Base-by-base conservation (phyloP, 2,797 vertebrate species). In the Sebastes trivittatus region DNA sequence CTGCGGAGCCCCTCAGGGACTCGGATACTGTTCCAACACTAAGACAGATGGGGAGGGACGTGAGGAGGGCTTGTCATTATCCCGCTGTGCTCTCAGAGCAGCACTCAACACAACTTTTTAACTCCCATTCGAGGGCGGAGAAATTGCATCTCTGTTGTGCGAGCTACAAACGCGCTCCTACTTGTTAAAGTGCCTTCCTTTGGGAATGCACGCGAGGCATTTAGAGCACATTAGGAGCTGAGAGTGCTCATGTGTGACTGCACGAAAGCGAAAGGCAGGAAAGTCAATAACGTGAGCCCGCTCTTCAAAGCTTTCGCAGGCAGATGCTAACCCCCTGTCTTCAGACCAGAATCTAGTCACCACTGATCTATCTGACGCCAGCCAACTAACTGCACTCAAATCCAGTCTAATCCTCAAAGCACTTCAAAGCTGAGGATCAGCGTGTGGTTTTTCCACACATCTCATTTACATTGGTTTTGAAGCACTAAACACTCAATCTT, bases 341-440 rank as follows among this genome's bases (percentile, higher is more conserved):
- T 49, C 55, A 77, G 60, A 80, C 9, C 23, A 67, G 62, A 54
- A 83, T 82, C 64, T 32, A 75, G 74, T 83, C 74, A 81, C 80
- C 69, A 68, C 36, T 82, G 78, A 85, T 88, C 36, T 70, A 30
- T 77, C 70, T 85, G 84, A 91, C 88, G 75, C 36, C 27, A 55
- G 68, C 69, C 27, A 36, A 62, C 72, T 64, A 74, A 85, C 75
- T 61, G 61, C 18, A 14, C 64, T 66, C 20, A 67, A 78, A 85
- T 75, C 66, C 58, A 29, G 52, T 38, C 56, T 88, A 82, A 91
- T 87, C 86, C 83, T 86, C 88, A 87, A 75, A 89, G 82, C 78
- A 82, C 75, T 84, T 89, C 81, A 87, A 92, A 85, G 85, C 73
- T 16, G 38, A 61, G 66, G 66, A 42, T 13, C 14, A 77, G 67